These are phyloP conservation scores for Polymixis lichenea DNA, from an alignment of 2,888 invertebrate genomes.

Conservation along the genomic window DNA sequence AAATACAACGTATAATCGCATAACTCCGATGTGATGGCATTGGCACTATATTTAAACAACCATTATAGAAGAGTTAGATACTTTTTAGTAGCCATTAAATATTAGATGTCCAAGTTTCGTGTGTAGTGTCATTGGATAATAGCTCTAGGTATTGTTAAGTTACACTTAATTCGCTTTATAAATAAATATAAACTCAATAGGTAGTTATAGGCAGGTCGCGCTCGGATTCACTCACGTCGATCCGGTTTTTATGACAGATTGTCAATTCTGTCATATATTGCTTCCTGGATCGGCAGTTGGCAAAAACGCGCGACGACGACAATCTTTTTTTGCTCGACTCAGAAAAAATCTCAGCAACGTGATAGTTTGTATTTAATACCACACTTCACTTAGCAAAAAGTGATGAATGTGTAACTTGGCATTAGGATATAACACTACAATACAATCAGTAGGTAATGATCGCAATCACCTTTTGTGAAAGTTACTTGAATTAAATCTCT, in stretches of 20 bases:
- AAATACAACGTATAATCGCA: slow-evolving; percentile 53
- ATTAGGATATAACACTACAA: background rate
- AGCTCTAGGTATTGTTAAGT: slow-evolving; percentile 1
- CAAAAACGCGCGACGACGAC: slow-evolving; percentile 28
- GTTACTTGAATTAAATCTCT: slow-evolving; percentile 1
- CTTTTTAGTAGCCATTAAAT: slow-evolving; percentile 27
- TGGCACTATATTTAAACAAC: slow-evolving; percentile 36
- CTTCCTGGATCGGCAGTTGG: slow-evolving; percentile 30
- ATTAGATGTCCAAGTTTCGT: background rate
- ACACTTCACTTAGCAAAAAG: background rate
- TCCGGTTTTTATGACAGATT: slow-evolving; percentile 49
- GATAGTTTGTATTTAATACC: background rate
- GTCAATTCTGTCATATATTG: slow-evolving; percentile 46
- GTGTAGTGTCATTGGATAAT: background rate
- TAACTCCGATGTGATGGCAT: slow-evolving; percentile 42
- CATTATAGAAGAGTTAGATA: slow-evolving; percentile 12
- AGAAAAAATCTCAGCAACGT: slow-evolving; percentile 18
- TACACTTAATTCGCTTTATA: background rate
- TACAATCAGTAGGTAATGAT: background rate
- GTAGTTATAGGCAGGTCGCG: background rate
- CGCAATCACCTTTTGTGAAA: slow-evolving; percentile 3
- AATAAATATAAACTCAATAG: slow-evolving; percentile 9
- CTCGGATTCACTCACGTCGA: slow-evolving; percentile 20
- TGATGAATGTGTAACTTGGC: background rate
- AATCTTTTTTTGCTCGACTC: background rate